Conservation (phyloP, 2,113 vertebrate genomes). For the Calypte anna region DNA sequence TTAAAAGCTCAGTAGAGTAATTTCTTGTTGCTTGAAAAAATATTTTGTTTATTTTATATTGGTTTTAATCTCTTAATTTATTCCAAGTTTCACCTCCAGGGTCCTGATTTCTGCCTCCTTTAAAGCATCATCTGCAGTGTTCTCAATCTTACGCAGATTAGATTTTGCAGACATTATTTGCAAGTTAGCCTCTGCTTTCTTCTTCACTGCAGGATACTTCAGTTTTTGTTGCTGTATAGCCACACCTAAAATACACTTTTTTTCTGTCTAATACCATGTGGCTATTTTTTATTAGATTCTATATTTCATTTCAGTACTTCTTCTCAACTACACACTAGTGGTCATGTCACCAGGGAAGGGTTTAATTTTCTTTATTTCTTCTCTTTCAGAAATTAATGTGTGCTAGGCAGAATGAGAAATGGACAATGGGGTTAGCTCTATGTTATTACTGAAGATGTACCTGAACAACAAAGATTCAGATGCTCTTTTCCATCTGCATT, state of each 20-base stretch:
- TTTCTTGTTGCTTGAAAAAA: background rate
- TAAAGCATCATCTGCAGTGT: background rate
- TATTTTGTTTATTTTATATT: background rate
- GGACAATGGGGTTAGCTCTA: background rate
- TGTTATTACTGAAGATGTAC: background rate
- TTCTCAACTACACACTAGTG: background rate
- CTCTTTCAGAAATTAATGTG: background rate
- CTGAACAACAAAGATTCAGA: background rate
- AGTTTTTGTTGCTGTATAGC: background rate
- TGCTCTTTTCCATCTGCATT: background rate
- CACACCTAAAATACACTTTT: background rate
- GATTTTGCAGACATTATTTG: background rate
- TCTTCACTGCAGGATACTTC: background rate
- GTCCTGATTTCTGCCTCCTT: background rate
- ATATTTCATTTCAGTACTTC: background rate
- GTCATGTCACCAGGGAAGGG: background rate
- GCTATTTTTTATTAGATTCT: background rate
- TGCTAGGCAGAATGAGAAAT: background rate
- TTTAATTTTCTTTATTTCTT: background rate
- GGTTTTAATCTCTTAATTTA: background rate
- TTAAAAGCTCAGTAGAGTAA: background rate
- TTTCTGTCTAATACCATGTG: background rate
- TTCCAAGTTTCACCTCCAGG: background rate
- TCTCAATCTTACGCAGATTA: background rate
- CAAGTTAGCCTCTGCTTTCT: background rate